phyloP scores from a whole-genome alignment of 2,113 vertebrate genomes.

The Pseudorasbora parva region DNA sequence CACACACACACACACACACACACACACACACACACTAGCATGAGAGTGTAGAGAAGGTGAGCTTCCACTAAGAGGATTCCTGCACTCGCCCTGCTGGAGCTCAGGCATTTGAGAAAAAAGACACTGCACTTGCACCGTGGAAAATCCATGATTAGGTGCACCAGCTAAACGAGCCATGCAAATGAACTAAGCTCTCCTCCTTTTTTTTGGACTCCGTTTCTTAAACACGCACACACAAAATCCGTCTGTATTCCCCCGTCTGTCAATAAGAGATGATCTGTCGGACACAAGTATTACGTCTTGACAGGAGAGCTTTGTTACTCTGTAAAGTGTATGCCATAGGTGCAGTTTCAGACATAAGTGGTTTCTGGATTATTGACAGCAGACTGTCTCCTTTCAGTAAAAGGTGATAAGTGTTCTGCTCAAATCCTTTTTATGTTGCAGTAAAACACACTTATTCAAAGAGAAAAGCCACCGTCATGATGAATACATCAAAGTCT shows the following conservation, averaged over 20 bases:
- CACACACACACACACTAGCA: no score
- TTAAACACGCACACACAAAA: constrained; percentile 4
- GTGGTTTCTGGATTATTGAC: constrained; percentile 27
- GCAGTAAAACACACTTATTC: constrained; percentile 29
- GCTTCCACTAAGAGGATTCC: constrained; percentile 71
- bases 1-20: background rate
- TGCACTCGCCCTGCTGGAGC: constrained; percentile 38
- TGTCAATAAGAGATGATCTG: constrained; percentile 25
- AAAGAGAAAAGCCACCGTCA: background rate
- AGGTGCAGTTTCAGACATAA: constrained; percentile 6
- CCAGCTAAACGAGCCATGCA: constrained; percentile 66
- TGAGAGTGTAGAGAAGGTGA: background rate
- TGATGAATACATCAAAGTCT: background rate
- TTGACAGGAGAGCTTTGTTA: constrained; percentile 41
- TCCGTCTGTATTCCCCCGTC: background rate
- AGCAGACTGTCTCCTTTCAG: background rate
- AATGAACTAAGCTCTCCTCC: constrained; percentile 58
- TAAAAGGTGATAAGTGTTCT: constrained; percentile 39
- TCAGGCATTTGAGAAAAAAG: constrained; percentile 23
- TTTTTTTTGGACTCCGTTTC: background rate
- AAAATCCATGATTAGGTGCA: constrained; percentile 59
- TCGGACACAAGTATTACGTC: constrained; percentile 10
- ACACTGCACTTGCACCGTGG: constrained; percentile 35
- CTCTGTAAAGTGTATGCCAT: constrained; percentile 17
- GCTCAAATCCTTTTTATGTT: constrained; percentile 18